phyloP scores from a whole-genome alignment of 1,140 invertebrate genomes.

The Microplitis mediator region DNA sequence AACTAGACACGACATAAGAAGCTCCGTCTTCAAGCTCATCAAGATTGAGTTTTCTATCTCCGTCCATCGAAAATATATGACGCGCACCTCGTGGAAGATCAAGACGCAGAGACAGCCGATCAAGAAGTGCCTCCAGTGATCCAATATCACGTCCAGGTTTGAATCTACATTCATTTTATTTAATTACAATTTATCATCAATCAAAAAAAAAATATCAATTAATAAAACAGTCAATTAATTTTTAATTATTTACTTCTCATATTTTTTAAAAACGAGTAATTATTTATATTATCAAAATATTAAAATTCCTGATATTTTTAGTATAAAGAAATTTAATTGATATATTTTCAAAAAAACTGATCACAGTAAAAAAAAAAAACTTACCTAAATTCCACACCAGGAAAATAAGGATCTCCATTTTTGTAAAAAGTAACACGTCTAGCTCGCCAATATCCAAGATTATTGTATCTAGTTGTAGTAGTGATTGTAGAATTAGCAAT shows the following conservation, averaged over 20 bases:
- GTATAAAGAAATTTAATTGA: no score
- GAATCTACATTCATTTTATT: conserved; percentile 62
- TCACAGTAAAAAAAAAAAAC: background rate
- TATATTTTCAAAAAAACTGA: no score
- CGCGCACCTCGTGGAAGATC: conserved; percentile 83
- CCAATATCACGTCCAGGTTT: conserved; percentile 85
- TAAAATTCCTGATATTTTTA: no score
- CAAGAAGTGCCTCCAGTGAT: conserved; percentile 84
- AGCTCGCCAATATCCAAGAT: conserved; percentile 85
- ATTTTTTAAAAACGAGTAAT: no score
- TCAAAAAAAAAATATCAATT: no score
- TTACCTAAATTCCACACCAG: conserved; percentile 81
- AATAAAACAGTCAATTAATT: no score
- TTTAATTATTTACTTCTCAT: no score
- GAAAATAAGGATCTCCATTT: conserved; percentile 92
- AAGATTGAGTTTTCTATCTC: conserved; percentile 79
- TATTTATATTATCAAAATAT: no score
- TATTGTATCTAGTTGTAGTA: conserved; percentile 70
- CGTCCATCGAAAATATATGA: conserved; percentile 90
- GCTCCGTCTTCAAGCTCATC: conserved; percentile 88
- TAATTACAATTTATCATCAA: background rate
- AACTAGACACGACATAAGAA: conserved; percentile 90
- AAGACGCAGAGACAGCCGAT: conserved; percentile 81
- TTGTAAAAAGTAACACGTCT: conserved; percentile 87
- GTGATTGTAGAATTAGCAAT: conserved; percentile 40